These are phyloP conservation scores for Mungos mungo DNA, from an alignment of 2,113 vertebrate genomes.

Conservation along the genomic window DNA sequence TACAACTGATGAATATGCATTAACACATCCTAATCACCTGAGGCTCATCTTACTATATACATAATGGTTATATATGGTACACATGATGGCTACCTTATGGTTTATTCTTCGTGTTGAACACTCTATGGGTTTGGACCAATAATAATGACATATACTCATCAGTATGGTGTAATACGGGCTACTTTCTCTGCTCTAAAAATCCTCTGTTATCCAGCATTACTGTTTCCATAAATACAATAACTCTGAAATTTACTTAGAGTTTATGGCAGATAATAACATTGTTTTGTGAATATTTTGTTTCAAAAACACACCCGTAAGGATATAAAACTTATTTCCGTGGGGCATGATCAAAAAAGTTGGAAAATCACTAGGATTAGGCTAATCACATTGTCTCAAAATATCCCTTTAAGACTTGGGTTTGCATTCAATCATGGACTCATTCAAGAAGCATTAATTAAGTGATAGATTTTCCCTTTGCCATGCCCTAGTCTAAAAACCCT, in stretches of 20 bases:
- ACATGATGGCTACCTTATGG: not conserved
- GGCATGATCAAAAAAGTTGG: not conserved
- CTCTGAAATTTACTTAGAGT: not conserved
- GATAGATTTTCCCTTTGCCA: not conserved
- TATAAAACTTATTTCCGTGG: not conserved
- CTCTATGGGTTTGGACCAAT: not conserved
- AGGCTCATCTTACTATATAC: not conserved
- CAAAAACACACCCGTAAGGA: not conserved
- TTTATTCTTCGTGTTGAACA: not conserved
- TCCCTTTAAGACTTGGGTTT: not conserved
- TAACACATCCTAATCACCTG: not conserved
- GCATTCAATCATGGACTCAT: not conserved
- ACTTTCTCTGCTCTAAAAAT: not conserved
- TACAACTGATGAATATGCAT: not conserved
- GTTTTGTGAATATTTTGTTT: not conserved
- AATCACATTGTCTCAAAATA: not conserved
- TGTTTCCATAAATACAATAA: not conserved
- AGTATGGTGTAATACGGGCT: not conserved
- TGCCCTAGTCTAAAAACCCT: not conserved
- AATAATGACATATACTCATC: not conserved
- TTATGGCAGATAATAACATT: not conserved
- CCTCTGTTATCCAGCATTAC: not conserved
- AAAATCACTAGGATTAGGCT: not conserved
- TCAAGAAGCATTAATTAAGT: not conserved
- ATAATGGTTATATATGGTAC: not conserved